Evolutionary conservation across 2,797 vertebrate genomes (phyloP), one percentile per base, ranked within the genome.

Genomic region (Odontamblyopus lacepedii): DNA sequence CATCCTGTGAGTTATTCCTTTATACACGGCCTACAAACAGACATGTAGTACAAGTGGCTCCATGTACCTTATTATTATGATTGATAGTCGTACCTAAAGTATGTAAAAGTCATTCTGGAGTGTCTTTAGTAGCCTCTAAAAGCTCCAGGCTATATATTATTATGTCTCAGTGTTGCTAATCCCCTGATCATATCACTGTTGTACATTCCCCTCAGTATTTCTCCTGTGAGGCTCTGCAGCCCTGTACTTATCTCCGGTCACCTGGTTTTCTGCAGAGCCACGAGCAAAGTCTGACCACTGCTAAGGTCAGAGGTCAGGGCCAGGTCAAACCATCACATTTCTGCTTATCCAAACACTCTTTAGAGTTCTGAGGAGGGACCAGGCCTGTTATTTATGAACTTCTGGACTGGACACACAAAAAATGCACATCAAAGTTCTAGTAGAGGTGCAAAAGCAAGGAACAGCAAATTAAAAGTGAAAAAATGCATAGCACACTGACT

Each of bases 291-390:
- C 12, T 48, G 53, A 23, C 53, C 27, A 9, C 63, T 60, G 29
- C 5, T 0, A 7, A 67, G 72, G 65, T 85, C 73, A 78, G 12
- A 56, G 63, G 69, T 71, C 61, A 76, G 59, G 63, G 64, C 53
- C 13, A n/a, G 71, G 72, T 80, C 73, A 74, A 26, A 72, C 50
- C 59, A 41, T 30, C 5, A 35, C 63, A 68, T n/a, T n/a, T 56
- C 53, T n/a, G 7, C 2, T 55, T 55, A 48, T 48, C 44, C 44
- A 48, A 16, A 15, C 41, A 53, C 51, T 6, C 0, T 23, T 11
- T 12, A 26, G 6, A 23, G 55, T 26, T 56, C 23, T 26, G 23
- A 57, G 23, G 55, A 23, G 11, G n/a, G 53, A 55, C 51, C 51
- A 7, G 6, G 8, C 2, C 51, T 23, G n/a, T 26, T 23, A 26